Evolutionary conservation across 1,140 invertebrate genomes (phyloP).

Genomic region (Trichoplusia ni): DNA sequence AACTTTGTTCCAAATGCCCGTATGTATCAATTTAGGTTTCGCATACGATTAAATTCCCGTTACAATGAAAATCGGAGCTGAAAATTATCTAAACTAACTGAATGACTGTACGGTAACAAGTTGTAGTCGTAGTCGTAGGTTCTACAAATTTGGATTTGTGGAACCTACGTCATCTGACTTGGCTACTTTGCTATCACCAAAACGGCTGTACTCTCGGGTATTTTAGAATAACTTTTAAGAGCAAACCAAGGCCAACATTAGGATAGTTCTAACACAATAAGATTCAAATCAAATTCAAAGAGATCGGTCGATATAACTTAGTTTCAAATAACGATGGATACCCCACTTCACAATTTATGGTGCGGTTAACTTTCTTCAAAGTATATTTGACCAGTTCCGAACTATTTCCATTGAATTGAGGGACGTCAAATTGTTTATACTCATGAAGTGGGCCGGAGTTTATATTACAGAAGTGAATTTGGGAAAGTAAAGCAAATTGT

Average conservation of each 20-base stretch:
- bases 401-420: conserved; percentile 8
- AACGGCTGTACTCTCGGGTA: too few relatives aligned
- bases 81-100: conserved; percentile 34
- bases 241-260: not conserved
- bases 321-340: conserved; percentile 18
- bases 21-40: conserved; percentile 12
- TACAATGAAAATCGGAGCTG: conserved; percentile 31
- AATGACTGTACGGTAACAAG: too few relatives aligned
- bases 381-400: conserved; percentile 11
- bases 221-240: too few relatives aligned
- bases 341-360: conserved; percentile 22
- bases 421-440: not conserved
- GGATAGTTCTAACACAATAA: conserved; percentile 15
- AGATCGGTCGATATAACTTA: conserved; percentile 2
- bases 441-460: not conserved
- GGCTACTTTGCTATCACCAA: too few relatives aligned
- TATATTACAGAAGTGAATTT: not conserved
- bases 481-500: too few relatives aligned
- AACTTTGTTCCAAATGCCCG: not conserved
- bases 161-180: too few relatives aligned
- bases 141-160: too few relatives aligned
- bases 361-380: conserved; percentile 10
- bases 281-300: conserved; percentile 1
- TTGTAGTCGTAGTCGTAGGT: too few relatives aligned
- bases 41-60: conserved; percentile 27